These are phyloP conservation scores for Lamprotornis superbus DNA, from an alignment of 2,113 vertebrate species.

Conservation along the genomic window DNA sequence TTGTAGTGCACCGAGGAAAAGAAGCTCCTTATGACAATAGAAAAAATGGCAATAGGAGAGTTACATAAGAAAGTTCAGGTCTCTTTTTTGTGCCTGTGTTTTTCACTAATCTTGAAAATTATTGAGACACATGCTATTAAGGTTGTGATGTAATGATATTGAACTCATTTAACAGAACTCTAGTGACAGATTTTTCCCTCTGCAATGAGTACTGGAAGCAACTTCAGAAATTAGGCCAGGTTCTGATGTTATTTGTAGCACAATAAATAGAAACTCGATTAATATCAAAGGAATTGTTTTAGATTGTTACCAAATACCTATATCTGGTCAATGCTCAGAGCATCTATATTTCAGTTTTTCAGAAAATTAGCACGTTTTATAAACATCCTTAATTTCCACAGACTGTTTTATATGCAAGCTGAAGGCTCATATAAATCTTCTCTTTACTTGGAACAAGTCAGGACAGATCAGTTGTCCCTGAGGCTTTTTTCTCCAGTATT, in stretches of 20 bases:
- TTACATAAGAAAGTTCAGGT: constrained; percentile 28
- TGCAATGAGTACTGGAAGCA: neutral
- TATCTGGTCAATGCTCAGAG: neutral
- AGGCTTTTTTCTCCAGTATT: neutral
- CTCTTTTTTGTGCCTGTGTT: neutral
- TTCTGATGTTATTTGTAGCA: neutral
- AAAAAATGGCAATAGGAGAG: neutral
- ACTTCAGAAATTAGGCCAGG: neutral
- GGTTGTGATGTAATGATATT: constrained; percentile 10
- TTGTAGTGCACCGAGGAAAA: constrained; percentile 22
- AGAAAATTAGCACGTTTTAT: neutral
- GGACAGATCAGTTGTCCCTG: neutral
- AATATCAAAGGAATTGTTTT: neutral
- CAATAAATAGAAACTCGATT: neutral
- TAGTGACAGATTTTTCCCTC: neutral
- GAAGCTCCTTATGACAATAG: constrained; percentile 2
- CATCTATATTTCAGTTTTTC: neutral
- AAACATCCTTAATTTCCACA: neutral
- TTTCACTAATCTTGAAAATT: neutral
- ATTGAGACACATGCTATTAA: neutral
- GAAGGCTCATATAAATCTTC: neutral
- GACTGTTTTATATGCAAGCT: neutral
- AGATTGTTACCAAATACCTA: neutral
- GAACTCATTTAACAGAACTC: neutral
- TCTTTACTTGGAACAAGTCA: neutral